Base-by-base conservation (phyloP, 2,113 vertebrate species). In the Odocoileus hemionus region DNA sequence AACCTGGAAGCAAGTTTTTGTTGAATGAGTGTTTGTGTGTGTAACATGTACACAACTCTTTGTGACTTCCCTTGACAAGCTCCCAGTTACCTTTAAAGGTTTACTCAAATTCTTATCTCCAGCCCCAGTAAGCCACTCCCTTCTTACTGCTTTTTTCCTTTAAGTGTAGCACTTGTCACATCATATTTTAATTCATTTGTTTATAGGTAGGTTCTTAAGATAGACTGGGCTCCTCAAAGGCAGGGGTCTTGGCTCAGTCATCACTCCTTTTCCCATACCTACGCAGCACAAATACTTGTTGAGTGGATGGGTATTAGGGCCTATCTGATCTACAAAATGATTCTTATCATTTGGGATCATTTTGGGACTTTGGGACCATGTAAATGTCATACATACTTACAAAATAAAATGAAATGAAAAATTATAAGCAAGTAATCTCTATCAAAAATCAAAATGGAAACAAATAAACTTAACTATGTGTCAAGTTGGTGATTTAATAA, bases 351-450 rank as follows among this genome's bases (percentile, higher is more conserved):
- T 55, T 67, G 47, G 47, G 13, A 36, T 67, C 17, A 67, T 67
- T 67, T n/a, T 2, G 16, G 94, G 26, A 52, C 79, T 61, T 82
- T 19, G 16, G 28, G 83, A 45, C 36, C 28, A 25, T 19, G 14
- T 39, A 91, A 64, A 74, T 76, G 26, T 47, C 90, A 16, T 64
- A 28, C 15, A 47, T 70, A 16, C 3, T 85, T 76, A 70, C 16
- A 76, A 95, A 95, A 91, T 83, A 47, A 85, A 94, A 47, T 90
- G 58, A 95, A 95, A 67, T 89, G 58, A 78, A 88, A 94, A 28
- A 7, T 83, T 91, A 89, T 25, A 95, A 91, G 36, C 30, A 78
- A 70, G 25, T 39, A 83, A 26, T 87, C 45, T 97, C 60, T 93
- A 82, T 89, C 33, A 93, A 95, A 87, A 14, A 78, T 26, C 30